Evolutionary conservation across 2,888 invertebrate species (phyloP), one percentile per base, ranked within the genome.

Genomic region (Eudemis profundana): DNA sequence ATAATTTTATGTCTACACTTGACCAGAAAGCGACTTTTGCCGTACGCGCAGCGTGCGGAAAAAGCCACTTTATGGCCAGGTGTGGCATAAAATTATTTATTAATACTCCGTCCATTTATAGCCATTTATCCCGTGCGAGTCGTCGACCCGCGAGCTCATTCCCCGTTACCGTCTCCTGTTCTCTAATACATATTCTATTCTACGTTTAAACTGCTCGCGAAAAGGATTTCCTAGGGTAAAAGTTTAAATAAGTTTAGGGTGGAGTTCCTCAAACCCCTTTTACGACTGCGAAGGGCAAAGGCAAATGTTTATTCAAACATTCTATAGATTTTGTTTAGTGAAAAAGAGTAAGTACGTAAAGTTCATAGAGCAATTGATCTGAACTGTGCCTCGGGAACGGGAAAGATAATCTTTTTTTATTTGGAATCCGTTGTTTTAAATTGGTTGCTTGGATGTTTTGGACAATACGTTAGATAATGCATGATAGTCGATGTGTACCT

Each of bases 201-300:
- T 82, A 81, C 85, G 84, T 87, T 89, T 87, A 87, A 89, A 89
- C 85, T 85, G 84, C 83, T 86, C 83, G 84, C 85, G 80, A 84
- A 88, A 90, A 87, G 90, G 90, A 90, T 90, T 90, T 90, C 83
- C 86, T 86, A 86, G 85, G 85, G 89, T 86, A 87, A 87, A 90
- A 92, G 86, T 90, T 90, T 90, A 90, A 90, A 90, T 87, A 91
- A 91, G 89, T 91, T 91, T 90, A 87, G 87, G 88, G 80, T 62
- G 81, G 76, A 89, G 86, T 88, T 90, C 85, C 82, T 81, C 79
- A 85, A 83, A 85, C 85, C 87, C 90, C 88, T 89, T 90, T 89
- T 86, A 89, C 89, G 88, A 87, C 86, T 87, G 86, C 84, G 84
- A 90, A 89, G 89, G 89, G 88, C 87, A 86, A 84, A 86, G 84